Base-by-base conservation (phyloP, 2,888 invertebrate genomes). In the Smittia aterrima region DNA sequence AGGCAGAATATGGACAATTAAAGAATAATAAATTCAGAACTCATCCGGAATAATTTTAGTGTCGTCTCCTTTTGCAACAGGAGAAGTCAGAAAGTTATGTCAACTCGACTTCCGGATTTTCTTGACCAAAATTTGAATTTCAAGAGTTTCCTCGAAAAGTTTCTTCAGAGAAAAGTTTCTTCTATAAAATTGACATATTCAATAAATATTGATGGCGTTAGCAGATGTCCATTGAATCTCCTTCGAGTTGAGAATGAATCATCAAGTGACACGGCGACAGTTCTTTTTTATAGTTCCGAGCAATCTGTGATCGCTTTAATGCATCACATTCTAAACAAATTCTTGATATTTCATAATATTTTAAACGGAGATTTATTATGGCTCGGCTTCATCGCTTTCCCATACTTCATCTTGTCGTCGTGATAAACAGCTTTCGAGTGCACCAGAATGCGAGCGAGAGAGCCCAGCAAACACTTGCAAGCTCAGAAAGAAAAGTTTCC, bases 181-280 rank as follows among this genome's bases (percentile, higher is more conserved):
- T 70, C 24, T 20, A 54, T 24, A 22, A 70, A 70, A 70, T 53
- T 70, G 70, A 70, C 70, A 70, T 54, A 70, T 70, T 70, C 70
- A 70, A 70, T 70, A 70, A 70, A 70, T 70, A 70, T 70, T 70
- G 70, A 70, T 70, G 70, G 70, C 53, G 70, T 70, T 70, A 70
- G 70, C 70, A 70, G 70, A 70, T 70, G 70, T 70, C 70, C 53
- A 70, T 70, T 70, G 70, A 53, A 70, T 47, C 22, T 24, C 22
- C 53, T 53, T 6, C 16, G 18, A 22, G 22, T 7, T 18, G 16
- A n/a, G n/a, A 40, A 70, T 70, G 70, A 70, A 70, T 70, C 70
- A 70, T 70, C 53, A 70, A n/a, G n/a, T 70, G 70, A 70, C 70
- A 70, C 20, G 27, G 54, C 27, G 70, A 70, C 70, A 70, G 53